Conservation (phyloP, 2,797 vertebrate genomes). For the Micrastur ruficollis region DNA sequence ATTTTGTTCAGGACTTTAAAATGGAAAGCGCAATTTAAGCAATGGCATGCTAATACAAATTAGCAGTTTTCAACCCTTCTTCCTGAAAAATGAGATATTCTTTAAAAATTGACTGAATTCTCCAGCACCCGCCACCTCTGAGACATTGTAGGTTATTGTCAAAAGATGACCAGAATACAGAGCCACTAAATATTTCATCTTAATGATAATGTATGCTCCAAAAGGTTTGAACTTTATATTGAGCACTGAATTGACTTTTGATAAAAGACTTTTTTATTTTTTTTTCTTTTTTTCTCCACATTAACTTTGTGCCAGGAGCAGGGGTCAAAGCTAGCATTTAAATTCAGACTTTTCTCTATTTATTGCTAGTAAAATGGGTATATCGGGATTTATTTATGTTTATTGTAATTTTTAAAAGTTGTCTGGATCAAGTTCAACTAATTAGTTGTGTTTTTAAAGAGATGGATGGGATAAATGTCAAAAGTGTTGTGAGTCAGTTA, state of each 20-base stretch:
- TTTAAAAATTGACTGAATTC: constrained; percentile 63
- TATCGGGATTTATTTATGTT: constrained; percentile 12
- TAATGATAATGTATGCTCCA: constrained; percentile 55
- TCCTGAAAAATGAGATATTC: constrained; percentile 51
- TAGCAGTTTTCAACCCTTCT: constrained; percentile 13
- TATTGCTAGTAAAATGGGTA: not conserved
- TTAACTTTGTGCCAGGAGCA: constrained; percentile 42
- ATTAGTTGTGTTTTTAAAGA: not conserved
- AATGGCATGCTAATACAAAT: constrained; percentile 40
- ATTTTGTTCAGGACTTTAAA: constrained; percentile 39
- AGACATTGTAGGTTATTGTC: constrained; percentile 53
- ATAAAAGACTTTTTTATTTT: not conserved
- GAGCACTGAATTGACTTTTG: constrained; percentile 53
- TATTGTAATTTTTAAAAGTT: not conserved
- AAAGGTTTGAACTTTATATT: constrained; percentile 37
- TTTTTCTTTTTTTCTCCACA: not conserved
- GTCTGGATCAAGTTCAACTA: not conserved
- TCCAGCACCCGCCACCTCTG: constrained; percentile 28
- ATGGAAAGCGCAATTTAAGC: constrained; percentile 31
- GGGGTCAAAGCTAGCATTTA: constrained; percentile 37
- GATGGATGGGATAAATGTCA: not conserved
- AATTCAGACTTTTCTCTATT: constrained; percentile 40
- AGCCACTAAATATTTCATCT: constrained; percentile 65
- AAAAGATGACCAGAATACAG: constrained; percentile 54
- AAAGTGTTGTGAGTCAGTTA: not conserved